Evolutionary conservation across 1,140 invertebrate genomes (phyloP).

Genomic region (Augochlora pura): DNA sequence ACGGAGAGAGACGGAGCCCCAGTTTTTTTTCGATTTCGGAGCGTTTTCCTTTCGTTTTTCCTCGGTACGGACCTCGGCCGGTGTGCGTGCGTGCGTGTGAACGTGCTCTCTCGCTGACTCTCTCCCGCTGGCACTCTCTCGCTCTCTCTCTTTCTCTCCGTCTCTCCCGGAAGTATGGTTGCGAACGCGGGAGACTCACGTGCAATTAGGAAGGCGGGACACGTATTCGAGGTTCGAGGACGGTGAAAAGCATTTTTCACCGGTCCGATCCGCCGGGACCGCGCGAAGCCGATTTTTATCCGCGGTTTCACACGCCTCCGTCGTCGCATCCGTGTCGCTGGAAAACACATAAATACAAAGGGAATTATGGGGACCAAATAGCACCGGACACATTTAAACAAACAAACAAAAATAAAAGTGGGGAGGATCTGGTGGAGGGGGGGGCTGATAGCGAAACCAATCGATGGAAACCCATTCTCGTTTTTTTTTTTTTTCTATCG

Average conservation of each 20-base stretch:
- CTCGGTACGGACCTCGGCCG: too few relatives aligned
- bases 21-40: too few relatives aligned
- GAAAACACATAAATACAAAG: constrained; percentile 30
- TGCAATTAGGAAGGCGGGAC: constrained; percentile 21
- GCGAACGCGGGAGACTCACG: constrained; percentile 4
- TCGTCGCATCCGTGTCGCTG: neutral
- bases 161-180: neutral
- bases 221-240: constrained; percentile 7
- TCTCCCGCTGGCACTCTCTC: too few relatives aligned
- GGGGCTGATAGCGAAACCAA: constrained; percentile 10
- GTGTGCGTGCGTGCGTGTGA: too few relatives aligned
- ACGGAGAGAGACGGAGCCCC: too few relatives aligned
- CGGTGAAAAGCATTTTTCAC: constrained; percentile 37
- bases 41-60: too few relatives aligned
- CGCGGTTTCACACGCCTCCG: constrained; percentile 8
- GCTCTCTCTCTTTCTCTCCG: too few relatives aligned
- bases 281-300: constrained; percentile 15
- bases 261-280: neutral
- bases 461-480: constrained; percentile 54
- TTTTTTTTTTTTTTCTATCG: neutral
- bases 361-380: constrained; percentile 48
- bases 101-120: too few relatives aligned
- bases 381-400: constrained; percentile 27
- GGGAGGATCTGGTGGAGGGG: too few relatives aligned
- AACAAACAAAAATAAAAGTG: neutral